Evolutionary conservation across 2,888 invertebrate species (phyloP).

Genomic region (Artemia sinica): DNA sequence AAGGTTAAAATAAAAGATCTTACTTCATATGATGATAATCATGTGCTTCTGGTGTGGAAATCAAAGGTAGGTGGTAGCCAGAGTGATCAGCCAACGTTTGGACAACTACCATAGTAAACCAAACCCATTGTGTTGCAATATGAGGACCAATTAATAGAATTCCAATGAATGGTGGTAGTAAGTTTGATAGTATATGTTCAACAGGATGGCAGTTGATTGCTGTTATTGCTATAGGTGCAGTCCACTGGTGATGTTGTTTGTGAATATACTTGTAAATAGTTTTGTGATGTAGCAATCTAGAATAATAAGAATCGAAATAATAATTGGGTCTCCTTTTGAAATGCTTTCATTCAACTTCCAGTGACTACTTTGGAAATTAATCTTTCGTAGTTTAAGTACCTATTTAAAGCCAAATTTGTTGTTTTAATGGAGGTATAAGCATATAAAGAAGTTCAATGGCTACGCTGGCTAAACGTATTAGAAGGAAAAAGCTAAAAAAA

Average conservation of each 20-base stretch:
- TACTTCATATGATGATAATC: conserved; percentile 73
- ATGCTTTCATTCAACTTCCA: no score
- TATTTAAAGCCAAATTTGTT: no score
- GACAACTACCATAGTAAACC: conserved; percentile 57
- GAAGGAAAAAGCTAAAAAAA: no score
- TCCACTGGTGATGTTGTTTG: conserved; percentile 75
- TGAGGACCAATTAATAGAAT: conserved; percentile 47
- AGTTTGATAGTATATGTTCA: conserved; percentile 53
- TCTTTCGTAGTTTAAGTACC: no score
- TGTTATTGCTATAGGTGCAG: conserved; percentile 64
- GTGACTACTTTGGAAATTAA: no score
- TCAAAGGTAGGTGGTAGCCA: conserved; percentile 67
- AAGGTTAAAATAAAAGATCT: conserved; percentile 27
- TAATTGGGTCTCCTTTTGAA: no score
- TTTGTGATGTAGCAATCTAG: conserved; percentile 52
- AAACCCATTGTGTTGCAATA: conserved; percentile 53
- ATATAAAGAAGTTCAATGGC: no score
- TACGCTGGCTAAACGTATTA: no score
- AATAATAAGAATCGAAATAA: conserved; percentile 25
- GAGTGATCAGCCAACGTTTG: conserved; percentile 64
- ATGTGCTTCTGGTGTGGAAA: conserved; percentile 67
- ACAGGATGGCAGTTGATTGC: conserved; percentile 63
- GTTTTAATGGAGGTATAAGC: no score
- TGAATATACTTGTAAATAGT: conserved; percentile 60
- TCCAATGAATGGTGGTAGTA: conserved; percentile 48